Percentiles rank a stretch among this genome's conserved stretches.
These are phyloP conservation scores for Samia ricini DNA, from an alignment of 1,140 invertebrate genomes.

Conservation along the genomic window DNA sequence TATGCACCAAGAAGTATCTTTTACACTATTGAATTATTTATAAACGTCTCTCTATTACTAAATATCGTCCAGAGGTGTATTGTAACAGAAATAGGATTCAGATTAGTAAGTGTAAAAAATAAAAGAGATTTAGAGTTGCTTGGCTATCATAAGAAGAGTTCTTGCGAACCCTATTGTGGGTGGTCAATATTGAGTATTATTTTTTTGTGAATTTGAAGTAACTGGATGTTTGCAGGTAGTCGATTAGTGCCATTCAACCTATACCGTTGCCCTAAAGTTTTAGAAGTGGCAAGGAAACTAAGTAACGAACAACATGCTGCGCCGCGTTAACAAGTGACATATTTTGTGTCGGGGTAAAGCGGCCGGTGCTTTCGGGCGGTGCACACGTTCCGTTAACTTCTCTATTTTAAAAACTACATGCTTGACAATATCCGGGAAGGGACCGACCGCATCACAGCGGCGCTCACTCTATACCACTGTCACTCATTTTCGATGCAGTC, in stretches of 20 bases:
- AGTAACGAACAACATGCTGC: slow-evolving; percentile 21
- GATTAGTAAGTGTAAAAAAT: slow-evolving; percentile 26
- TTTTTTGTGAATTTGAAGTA: slow-evolving; percentile 31
- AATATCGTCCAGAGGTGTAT: background rate
- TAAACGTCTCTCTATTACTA: background rate
- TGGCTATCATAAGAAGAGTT: slow-evolving; percentile 25
- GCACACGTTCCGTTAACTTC: slow-evolving; percentile 72
- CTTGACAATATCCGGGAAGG: slow-evolving; percentile 71
- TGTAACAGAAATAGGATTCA: slow-evolving; percentile 8
- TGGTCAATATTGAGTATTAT: slow-evolving; percentile 28
- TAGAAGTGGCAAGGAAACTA: slow-evolving; percentile 21
- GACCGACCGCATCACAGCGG: slow-evolving; percentile 58
- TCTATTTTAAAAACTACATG: slow-evolving; percentile 75
- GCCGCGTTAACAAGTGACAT: slow-evolving; percentile 59
- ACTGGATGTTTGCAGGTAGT: slow-evolving; percentile 26
- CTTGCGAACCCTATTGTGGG: slow-evolving; percentile 13
- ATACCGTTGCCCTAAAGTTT: slow-evolving; percentile 19
- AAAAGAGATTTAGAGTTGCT: slow-evolving; percentile 23
- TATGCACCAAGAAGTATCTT: background rate
- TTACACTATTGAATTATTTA: background rate
- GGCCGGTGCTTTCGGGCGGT: slow-evolving; percentile 67
- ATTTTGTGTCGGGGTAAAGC: slow-evolving; percentile 70
- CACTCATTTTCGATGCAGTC: slow-evolving; percentile 69
- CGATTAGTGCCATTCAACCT: slow-evolving; percentile 30
- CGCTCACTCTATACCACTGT: slow-evolving; percentile 49